phyloP scores from a whole-genome alignment of 2,797 vertebrate genomes.

The Tapera naevia region DNA sequence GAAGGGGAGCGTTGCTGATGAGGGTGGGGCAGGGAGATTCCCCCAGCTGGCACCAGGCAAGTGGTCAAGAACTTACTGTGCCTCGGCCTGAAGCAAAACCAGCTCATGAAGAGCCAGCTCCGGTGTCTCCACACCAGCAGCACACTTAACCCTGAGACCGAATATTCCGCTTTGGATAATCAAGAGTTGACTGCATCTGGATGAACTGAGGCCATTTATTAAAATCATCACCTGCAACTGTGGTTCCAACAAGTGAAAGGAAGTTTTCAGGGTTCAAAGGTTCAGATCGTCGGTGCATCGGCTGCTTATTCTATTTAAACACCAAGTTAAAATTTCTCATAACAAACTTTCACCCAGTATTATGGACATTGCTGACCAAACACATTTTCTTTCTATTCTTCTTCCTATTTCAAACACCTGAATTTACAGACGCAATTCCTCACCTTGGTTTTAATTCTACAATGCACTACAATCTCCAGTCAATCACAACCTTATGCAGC shows the following conservation, averaged over 20 bases:
- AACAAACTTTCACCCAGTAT: neutral
- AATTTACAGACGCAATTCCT: neutral
- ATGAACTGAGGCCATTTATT: neutral
- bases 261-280: neutral
- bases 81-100: neutral
- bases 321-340: neutral
- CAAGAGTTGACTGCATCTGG: neutral
- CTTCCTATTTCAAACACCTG: neutral
- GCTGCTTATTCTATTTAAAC: neutral
- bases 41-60: neutral
- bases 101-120: neutral
- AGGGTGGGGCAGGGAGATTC: neutral
- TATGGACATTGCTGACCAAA: neutral
- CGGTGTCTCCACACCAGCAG: rapidly evolving
- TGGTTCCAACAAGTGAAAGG: neutral
- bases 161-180: neutral
- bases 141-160: neutral
- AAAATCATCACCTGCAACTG: neutral
- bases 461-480: neutral
- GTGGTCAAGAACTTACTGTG: neutral
- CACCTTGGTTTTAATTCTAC: neutral
- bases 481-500: neutral
- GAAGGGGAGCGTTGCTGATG: neutral
- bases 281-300: neutral
- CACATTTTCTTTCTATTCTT: neutral